phyloP scores from a whole-genome alignment of 1,140 invertebrate species.

The Danaus melanippus region DNA sequence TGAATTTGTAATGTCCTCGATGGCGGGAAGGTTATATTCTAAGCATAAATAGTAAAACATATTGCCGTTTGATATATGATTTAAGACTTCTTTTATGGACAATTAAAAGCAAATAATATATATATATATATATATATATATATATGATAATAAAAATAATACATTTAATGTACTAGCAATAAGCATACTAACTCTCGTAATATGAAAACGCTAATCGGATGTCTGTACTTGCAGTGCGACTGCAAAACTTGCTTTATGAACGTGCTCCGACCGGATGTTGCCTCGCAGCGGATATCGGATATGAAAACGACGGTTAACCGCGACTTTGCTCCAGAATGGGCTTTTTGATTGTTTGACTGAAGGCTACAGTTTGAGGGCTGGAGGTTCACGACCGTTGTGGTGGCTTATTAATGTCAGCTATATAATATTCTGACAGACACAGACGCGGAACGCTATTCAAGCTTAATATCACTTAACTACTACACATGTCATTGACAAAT shows the following conservation, averaged over 20 bases:
- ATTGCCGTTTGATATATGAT: too few relatives aligned
- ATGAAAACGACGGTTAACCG: slow-evolving; percentile 55
- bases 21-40: too few relatives aligned
- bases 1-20: background rate
- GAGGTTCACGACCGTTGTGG: slow-evolving; percentile 24
- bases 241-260: slow-evolving; percentile 18
- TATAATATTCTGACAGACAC: slow-evolving; percentile 64
- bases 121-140: too few relatives aligned
- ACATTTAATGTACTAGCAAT: too few relatives aligned
- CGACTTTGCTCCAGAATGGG: slow-evolving; percentile 56
- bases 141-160: too few relatives aligned
- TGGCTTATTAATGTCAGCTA: slow-evolving; percentile 57
- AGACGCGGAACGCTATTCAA: slow-evolving; percentile 23
- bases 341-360: slow-evolving; percentile 59
- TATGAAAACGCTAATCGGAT: too few relatives aligned
- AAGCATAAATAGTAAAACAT: too few relatives aligned
- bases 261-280: slow-evolving; percentile 32
- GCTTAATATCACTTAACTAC: background rate
- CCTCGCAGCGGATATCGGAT: slow-evolving; percentile 49
- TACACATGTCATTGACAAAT: too few relatives aligned
- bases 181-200: too few relatives aligned
- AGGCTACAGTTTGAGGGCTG: slow-evolving; percentile 18
- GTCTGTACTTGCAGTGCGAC: too few relatives aligned
- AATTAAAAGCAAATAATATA: too few relatives aligned
- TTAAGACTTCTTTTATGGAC: too few relatives aligned